These are phyloP conservation scores for Hippasteria phrygiana DNA, from an alignment of 53 echinoderm and acorn worm species.

Conservation along the genomic window DNA sequence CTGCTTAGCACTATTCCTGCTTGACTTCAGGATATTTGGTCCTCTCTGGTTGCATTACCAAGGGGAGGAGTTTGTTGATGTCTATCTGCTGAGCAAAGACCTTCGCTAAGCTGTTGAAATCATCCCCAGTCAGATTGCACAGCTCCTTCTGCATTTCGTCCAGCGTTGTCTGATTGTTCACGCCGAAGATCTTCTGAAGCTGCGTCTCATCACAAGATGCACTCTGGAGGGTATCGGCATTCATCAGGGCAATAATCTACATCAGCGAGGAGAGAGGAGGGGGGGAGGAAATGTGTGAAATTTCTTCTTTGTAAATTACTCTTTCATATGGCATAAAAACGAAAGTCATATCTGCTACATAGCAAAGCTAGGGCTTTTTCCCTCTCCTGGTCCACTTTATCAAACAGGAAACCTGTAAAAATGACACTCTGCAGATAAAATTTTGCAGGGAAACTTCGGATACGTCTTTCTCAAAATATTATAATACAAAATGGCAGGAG, in stretches of 20 bases:
- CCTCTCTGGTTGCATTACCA: constrained; percentile 41
- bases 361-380: no score
- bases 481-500: no score
- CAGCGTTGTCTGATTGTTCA: constrained; percentile 34
- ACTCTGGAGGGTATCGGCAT: constrained; percentile 40
- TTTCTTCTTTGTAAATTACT: no score
- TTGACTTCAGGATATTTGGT: no score
- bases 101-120: constrained; percentile 35
- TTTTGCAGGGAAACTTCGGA: no score
- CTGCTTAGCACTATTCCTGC: neutral
- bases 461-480: no score
- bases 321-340: no score
- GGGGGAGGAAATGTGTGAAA: neutral
- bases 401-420: no score
- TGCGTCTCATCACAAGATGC: constrained; percentile 52
- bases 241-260: constrained; percentile 34
- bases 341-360: no score
- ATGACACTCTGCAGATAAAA: no score
- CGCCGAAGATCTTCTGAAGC: constrained; percentile 46
- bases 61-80: constrained; percentile 36
- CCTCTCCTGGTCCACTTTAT: no score
- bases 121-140: constrained; percentile 53
- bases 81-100: constrained; percentile 52
- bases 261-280: neutral
- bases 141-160: constrained; percentile 64